Conservation (phyloP, 2,797 vertebrate species). For the Chelonia mydas region DNA sequence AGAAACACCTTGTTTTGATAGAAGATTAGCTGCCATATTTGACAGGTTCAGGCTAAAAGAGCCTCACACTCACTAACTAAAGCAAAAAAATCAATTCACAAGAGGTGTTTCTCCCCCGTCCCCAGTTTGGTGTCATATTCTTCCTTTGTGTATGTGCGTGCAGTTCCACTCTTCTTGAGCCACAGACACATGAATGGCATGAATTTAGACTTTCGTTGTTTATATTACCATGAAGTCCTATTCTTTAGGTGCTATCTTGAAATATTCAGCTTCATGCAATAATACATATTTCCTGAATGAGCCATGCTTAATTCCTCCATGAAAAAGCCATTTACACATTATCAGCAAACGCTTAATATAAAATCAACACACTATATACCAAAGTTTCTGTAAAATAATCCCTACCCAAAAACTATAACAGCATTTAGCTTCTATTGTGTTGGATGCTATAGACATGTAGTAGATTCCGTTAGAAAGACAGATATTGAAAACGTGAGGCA, state of each 20-base stretch:
- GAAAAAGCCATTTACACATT: not conserved
- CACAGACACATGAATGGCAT: not conserved
- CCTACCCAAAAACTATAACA: not conserved
- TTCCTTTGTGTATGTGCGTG: not conserved
- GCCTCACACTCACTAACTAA: not conserved
- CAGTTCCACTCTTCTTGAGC: not conserved
- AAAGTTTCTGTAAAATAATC: not conserved
- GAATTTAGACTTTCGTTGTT: not conserved
- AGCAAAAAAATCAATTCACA: not conserved
- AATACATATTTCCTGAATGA: not conserved
- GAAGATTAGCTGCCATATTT: not conserved
- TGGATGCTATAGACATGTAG: not conserved
- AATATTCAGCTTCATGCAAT: not conserved
- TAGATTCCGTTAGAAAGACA: not conserved
- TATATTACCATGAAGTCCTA: not conserved
- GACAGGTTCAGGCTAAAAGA: not conserved
- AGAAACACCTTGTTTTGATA: not conserved
- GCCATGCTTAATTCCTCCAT: not conserved
- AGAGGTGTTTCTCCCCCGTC: not conserved
- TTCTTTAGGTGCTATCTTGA: not conserved
- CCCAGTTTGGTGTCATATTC: not conserved
- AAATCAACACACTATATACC: not conserved
- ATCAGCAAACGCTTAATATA: not conserved
- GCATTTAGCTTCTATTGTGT: not conserved
- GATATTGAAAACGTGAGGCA: accelerated